Conservation (phyloP, 2,888 invertebrate genomes). For the Atherix ibis region DNA sequence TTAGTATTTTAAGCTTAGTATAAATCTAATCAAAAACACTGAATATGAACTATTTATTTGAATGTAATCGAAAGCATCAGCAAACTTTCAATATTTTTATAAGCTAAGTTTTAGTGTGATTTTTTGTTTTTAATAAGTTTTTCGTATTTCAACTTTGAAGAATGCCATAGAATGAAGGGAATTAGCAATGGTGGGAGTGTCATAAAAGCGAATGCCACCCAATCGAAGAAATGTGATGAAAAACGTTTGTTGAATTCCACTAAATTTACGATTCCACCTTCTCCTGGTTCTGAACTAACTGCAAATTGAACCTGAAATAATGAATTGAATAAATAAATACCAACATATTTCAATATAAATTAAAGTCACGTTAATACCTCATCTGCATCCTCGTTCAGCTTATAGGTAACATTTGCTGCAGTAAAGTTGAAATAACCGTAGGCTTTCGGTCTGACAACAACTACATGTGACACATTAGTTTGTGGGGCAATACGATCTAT, state of each 20-base stretch:
- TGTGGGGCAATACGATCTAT: conserved; percentile 85
- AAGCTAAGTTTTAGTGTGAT: conserved; percentile 37
- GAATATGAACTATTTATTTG: too few relatives aligned
- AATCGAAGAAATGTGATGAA: conserved; percentile 93
- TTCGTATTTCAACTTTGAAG: conserved; percentile 90
- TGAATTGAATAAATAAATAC: conserved; percentile 2
- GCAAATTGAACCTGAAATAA: conserved; percentile 49
- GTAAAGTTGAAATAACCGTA: conserved; percentile 96
- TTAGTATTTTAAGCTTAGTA: too few relatives aligned
- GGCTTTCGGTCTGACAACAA: conserved; percentile 76
- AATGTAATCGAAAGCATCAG: too few relatives aligned
- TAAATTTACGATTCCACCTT: conserved; percentile 84
- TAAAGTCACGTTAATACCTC: conserved; percentile 33
- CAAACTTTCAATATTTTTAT: too few relatives aligned
- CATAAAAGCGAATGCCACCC: conserved; percentile 95
- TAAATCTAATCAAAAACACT: too few relatives aligned
- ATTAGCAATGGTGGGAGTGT: conserved; percentile 87
- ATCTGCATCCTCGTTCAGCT: conserved; percentile 64
- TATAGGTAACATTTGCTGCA: conserved; percentile 83
- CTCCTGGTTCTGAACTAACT: conserved; percentile 80
- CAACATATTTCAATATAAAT: not conserved
- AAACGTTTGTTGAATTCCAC: conserved; percentile 91
- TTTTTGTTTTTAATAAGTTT: conserved; percentile 60
- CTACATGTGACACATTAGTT: conserved; percentile 85
- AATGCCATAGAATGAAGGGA: conserved; percentile 87